Evolutionary conservation across 2,797 vertebrate genomes (phyloP).

Genomic region (Pseudochirops corinnae): DNA sequence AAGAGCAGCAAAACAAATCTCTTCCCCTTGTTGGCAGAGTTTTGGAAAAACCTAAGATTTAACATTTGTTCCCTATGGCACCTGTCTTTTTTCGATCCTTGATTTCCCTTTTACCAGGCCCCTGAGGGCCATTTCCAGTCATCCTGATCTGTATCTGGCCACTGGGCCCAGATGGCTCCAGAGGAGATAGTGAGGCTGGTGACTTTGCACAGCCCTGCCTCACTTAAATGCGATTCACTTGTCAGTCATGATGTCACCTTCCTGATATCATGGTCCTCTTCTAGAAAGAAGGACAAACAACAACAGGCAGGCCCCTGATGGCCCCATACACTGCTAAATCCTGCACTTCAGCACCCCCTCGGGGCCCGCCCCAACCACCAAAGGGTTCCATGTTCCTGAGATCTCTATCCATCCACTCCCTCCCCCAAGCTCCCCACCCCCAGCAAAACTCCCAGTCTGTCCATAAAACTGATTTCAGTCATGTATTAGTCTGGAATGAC

Average conservation of each 20-base stretch:
- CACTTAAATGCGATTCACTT: no score
- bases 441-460: neutral
- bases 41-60: neutral
- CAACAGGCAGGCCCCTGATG: neutral
- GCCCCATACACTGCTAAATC: neutral
- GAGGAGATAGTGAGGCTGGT: no score
- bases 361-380: neutral
- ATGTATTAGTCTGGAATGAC: neutral
- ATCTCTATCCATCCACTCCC: neutral
- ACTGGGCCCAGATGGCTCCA: no score
- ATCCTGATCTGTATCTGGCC: no score
- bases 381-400: neutral
- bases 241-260: no score
- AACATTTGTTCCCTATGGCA: neutral
- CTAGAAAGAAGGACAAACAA: no score
- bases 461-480: neutral
- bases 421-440: accelerated
- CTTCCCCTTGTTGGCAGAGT: neutral
- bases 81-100: neutral
- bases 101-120: neutral
- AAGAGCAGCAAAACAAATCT: neutral
- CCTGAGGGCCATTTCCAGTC: no score
- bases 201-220: no score
- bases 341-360: neutral
- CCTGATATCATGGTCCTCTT: no score